Evolutionary conservation across 2,113 vertebrate species (phyloP), one percentile per base, ranked within the genome.

Genomic region (Silurus asotus): DNA sequence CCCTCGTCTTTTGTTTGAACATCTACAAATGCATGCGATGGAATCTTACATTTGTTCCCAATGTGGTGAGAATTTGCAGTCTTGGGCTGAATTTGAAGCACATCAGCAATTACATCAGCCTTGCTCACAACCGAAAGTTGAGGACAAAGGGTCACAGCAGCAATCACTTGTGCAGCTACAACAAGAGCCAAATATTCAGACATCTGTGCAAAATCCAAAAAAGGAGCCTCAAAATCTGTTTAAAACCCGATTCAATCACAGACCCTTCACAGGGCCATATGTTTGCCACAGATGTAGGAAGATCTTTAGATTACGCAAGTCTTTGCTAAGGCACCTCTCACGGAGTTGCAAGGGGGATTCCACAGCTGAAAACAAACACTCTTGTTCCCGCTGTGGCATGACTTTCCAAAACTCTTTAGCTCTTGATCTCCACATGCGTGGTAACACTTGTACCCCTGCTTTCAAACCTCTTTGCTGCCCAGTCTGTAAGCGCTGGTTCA

Each of bases 41-140:
- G 94, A 96, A 81, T 93, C 94, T 7, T 95, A 94, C 86, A 95
- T 94, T 0, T 95, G 94, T 78, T 95, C 94, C 0, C 91, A 93
- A 4, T 95, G 95, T 62, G 94, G 95, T 58, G 94, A 95, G 88
- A 94, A 92, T 0, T 91, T 95, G 19, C 91, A 89, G 62, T 96
- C 95, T 2, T 96, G 94, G 94, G 92, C 92, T 25, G 93, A 93
- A 81, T 96, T 95, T 19, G 94, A 96, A 87, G 92, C 93, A 67
- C 95, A 96, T 87, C 90, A 95, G 82, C 93, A 94, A 82, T 91
- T 94, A 59, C 94, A 95, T 59, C 92, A 92, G 90, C 93, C 93
- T 86, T 88, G 92, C 83, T 93, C 91, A 56, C 91, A 89, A 55
- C 89, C 92, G 37, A 70, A 92, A 25, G 86, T 88, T 51, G 91